phyloP scores from a whole-genome alignment of 2,888 invertebrate genomes.

The Drosophila kuntzei region DNA sequence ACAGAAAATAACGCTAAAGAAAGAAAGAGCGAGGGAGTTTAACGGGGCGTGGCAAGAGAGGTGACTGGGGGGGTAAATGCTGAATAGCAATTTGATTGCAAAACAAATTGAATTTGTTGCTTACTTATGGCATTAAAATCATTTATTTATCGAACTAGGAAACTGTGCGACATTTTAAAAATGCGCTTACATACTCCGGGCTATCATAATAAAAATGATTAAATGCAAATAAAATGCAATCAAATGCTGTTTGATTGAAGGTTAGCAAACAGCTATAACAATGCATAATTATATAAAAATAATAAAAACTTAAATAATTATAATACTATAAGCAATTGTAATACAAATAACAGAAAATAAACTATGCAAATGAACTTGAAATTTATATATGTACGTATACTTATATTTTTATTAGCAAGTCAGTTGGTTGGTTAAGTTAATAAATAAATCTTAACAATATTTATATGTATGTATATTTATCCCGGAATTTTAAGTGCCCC shows the following conservation, averaged over 20 bases:
- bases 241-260: conserved; percentile 41
- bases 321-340: conserved; percentile 7
- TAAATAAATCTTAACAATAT: conserved; percentile 22
- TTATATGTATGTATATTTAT: conserved; percentile 10
- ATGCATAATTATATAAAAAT: conserved; percentile 12
- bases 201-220: conserved; percentile 28
- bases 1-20: conserved; percentile 11
- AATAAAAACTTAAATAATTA: conserved; percentile 9
- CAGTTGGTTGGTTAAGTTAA: conserved; percentile 6
- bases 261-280: conserved; percentile 22
- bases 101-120: conserved; percentile 41
- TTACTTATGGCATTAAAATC: conserved; percentile 29
- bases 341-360: background rate
- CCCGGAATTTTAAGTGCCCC: conserved; percentile 28
- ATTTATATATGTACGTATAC: background rate
- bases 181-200: conserved; percentile 5
- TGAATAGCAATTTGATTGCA: conserved; percentile 44
- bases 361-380: conserved; percentile 13
- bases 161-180: conserved; percentile 38
- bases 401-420: conserved; percentile 15
- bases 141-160: conserved; percentile 54
- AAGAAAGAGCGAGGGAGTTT: conserved; percentile 14
- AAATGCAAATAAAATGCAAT: conserved; percentile 44
- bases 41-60: background rate
- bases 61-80: background rate